Base-by-base conservation (phyloP, 2,888 invertebrate species). In the Drosophila formosana region DNA sequence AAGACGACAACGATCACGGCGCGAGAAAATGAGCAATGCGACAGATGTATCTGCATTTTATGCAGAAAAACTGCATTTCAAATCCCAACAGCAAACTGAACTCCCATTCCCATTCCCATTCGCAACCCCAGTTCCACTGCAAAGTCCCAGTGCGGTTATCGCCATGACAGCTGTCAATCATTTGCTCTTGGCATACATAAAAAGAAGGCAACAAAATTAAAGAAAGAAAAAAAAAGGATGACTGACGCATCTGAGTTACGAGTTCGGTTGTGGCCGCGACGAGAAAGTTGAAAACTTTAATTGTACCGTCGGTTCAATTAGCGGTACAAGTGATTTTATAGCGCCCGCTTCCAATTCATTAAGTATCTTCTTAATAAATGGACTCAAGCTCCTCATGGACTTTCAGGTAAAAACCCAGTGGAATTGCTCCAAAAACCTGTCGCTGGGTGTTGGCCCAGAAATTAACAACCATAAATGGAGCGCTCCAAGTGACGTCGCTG, bases 151-250 rank as follows among this genome's bases (percentile, higher is more conserved):
- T 70, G 88, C 82, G 80, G 86, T 83, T 89, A 89, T 88, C 89
- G 79, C 73, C 86, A 65, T 89, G 88, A 88, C 88, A 88, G 88
- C 89, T 87, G 88, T 89, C 88, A 88, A 87, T 88, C 82, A 83
- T 45, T 63, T 61, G 56, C 41, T 53, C 28, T 56, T 51, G 52
- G 18, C 51, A 32, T 26, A 52, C n/a, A 50, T 37, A 37, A n/a
- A 37, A 37, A 32, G 3, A 37, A 37, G 26, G 39, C 49, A 45
- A 46, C 55, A 32, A 39, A 58, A 49, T 39, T 34, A 50, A 52
- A 56, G 57, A 69, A 55, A 49, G 25, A 37, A 50, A 61, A 30
- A 43, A 32, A 52, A 53, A 34, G 6, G 1, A 34, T 32, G 28
- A 56, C 43, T 55, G 68, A 61, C 73, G 66, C 66, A 64, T 63